phyloP scores from a whole-genome alignment of 1,140 invertebrate genomes.

The Antheraea pernyi region DNA sequence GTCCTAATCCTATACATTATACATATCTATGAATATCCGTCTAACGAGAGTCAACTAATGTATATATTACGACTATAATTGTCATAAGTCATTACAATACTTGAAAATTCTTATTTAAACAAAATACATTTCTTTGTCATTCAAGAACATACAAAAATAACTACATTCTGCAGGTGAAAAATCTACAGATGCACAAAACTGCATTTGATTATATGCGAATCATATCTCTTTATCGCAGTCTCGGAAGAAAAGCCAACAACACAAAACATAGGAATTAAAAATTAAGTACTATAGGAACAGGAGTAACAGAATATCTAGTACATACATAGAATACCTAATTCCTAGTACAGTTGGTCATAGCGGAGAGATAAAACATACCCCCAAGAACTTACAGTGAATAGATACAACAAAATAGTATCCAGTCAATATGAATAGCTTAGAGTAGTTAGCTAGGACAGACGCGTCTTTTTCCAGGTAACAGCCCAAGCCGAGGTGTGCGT shows the following conservation, averaged over 20 bases:
- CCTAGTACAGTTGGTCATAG: conserved; percentile 23
- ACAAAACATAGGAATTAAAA: conserved; percentile 23
- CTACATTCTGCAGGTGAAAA: not conserved
- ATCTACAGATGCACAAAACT: conserved; percentile 13
- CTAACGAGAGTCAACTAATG: too few species aligned
- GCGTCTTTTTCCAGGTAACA: too few species aligned
- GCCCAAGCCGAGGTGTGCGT: too few species aligned
- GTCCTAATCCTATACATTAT: too few species aligned
- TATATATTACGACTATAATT: too few species aligned
- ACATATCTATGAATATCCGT: too few species aligned
- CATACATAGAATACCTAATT: too few species aligned
- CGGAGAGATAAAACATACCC: conserved; percentile 17
- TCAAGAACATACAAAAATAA: not conserved
- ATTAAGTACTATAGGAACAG: not conserved
- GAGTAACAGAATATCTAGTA: conserved; percentile 2
- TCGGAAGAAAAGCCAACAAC: too few species aligned
- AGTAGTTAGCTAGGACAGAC: too few species aligned
- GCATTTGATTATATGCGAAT: conserved; percentile 21
- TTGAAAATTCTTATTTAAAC: not conserved
- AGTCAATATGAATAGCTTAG: too few species aligned
- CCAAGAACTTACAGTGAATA: conserved; percentile 6
- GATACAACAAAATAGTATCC: not conserved
- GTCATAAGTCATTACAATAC: too few species aligned
- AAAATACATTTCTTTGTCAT: not conserved
- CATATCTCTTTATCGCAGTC: conserved; percentile 16